Evolutionary conservation across 2,797 vertebrate genomes (phyloP), one percentile per base, ranked within the genome.

Genomic region (Microchirus variegatus): DNA sequence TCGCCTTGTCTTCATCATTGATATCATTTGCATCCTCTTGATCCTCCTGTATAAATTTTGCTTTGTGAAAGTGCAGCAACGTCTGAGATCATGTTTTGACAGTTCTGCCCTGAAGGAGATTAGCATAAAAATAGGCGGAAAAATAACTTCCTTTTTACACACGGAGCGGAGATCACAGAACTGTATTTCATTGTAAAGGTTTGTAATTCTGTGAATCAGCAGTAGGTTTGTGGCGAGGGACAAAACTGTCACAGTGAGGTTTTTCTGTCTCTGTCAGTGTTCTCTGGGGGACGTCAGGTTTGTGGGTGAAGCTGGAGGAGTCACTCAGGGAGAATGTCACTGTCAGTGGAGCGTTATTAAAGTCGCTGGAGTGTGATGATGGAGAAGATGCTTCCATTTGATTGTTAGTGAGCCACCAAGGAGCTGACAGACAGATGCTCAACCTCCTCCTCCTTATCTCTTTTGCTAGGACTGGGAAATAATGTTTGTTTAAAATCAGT

Each of bases 321-420:
- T 55, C 60, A 45, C 59, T 65, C 1, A 64, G 63, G 57, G 63
- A 70, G 51, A 59, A 59, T 50, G 66, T 55, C 50, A 10, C 9
- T 46, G 52, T 54, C 70, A 53, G 60, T 54, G 66, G 63, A 87
- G 79, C 50, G 49, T 72, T 67, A 59, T 54, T 36, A 62, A 61
- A 73, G 51, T 44, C 75, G 54, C 49, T 70, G 72, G 48, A 81
- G 74, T 75, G 78, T 73, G 74, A 70, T 75, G 78, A 70, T 70
- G 67, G 64, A 77, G 66, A 69, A 15, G 31, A 63, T 38, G 76
- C 76, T 67, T 19, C 6, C 41, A 63, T 73, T 72, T 61, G n/a
- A n/a, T n/a, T n/a, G 73, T 45, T 59, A 64, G 73, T 9, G 71
- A 67, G 60, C 66, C 67, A 40, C 70, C 0, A 51, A 60, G 83